Conservation (phyloP, 2,888 invertebrate genomes). For the Xestia xanthographa region DNA sequence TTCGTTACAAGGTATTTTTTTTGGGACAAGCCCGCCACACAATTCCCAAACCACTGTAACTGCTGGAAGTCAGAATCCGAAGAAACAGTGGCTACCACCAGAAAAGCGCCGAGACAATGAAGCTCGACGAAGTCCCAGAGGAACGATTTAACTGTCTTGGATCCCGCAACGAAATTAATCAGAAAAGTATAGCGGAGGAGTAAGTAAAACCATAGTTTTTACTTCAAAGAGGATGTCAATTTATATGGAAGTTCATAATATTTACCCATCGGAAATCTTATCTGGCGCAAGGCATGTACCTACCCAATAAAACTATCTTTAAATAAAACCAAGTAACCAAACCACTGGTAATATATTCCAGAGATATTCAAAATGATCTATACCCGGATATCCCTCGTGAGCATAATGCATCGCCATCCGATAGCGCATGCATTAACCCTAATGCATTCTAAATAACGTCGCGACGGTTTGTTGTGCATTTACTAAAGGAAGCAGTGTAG, state of each 20-base stretch:
- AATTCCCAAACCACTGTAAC: too few species aligned
- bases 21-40: too few species aligned
- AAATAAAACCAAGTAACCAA: conserved; percentile 26
- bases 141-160: too few species aligned
- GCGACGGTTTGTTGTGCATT: conserved; percentile 42
- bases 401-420: conserved; percentile 57
- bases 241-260: not conserved
- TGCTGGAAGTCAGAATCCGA: too few species aligned
- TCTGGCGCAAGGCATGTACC: not conserved
- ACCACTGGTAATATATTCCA: conserved; percentile 40
- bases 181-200: too few species aligned
- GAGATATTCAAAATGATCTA: conserved; percentile 60
- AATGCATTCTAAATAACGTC: conserved; percentile 63
- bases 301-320: conserved; percentile 6
- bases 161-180: too few species aligned
- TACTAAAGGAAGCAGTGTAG: conserved; percentile 35
- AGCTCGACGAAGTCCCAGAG: too few species aligned
- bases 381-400: conserved; percentile 55
- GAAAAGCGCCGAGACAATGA: too few species aligned
- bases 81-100: too few species aligned
- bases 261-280: not conserved
- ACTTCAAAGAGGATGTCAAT: not conserved
- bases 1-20: not conserved
- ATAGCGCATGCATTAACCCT: conserved; percentile 63
- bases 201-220: too few species aligned